Conservation (phyloP, 2,113 vertebrate species). For the Agelaius phoeniceus region DNA sequence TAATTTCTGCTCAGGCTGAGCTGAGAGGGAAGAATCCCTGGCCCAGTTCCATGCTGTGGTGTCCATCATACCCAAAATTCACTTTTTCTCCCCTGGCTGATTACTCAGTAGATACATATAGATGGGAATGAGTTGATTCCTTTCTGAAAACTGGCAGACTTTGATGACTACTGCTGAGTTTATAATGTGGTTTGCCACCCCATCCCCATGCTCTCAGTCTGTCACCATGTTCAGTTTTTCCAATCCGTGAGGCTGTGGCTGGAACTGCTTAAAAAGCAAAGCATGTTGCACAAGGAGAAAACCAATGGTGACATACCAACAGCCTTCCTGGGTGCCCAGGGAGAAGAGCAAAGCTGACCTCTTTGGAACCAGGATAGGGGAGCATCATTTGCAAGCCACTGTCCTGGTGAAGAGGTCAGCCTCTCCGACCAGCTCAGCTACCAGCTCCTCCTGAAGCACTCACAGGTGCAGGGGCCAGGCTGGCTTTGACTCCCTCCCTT, state of each 20-base stretch:
- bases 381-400: not conserved
- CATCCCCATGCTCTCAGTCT: not conserved
- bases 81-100: not conserved
- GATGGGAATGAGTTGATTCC: not conserved
- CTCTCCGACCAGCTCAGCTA: not conserved
- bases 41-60: not conserved
- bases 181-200: not conserved
- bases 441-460: not conserved
- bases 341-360: not conserved
- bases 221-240: not conserved
- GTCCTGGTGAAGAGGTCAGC: not conserved
- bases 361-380: not conserved
- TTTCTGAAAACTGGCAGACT: not conserved
- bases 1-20: not conserved
- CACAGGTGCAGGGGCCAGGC: not conserved
- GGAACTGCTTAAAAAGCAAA: not conserved
- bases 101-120: not conserved
- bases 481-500: not conserved
- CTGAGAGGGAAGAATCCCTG: not conserved
- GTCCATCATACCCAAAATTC: not conserved
- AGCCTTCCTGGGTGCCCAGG: not conserved
- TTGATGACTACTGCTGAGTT: not conserved
- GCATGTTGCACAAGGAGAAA: not conserved
- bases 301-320: not conserved
- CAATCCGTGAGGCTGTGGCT: accelerated